These are phyloP conservation scores for Myiotriccus ornatus DNA, from an alignment of 2,797 vertebrate species.

Conservation along the genomic window DNA sequence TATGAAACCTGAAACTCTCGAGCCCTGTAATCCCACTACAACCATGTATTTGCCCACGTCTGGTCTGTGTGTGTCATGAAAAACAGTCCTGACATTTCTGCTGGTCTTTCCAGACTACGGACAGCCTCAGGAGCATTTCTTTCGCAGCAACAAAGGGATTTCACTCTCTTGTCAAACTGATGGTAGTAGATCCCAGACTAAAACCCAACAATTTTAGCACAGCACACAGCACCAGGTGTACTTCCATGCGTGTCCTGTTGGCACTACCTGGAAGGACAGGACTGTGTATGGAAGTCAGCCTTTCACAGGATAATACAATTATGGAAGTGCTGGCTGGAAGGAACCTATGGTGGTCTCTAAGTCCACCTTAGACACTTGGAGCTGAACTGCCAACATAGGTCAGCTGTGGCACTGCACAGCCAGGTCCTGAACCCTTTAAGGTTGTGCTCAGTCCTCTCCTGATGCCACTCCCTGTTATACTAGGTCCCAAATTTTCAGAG, in stretches of 20 bases:
- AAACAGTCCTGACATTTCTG: background rate
- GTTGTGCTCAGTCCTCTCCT: background rate
- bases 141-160: background rate
- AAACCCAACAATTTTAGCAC: background rate
- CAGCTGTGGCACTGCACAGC: background rate
- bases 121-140: background rate
- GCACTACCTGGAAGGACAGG: background rate
- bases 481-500: background rate
- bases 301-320: background rate
- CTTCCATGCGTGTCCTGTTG: background rate
- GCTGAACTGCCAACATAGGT: background rate
- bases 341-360: background rate
- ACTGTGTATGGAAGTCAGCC: accelerated
- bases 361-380: background rate
- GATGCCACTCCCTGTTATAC: background rate
- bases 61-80: background rate
- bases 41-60: background rate
- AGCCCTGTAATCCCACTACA: background rate
- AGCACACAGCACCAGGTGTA: background rate
- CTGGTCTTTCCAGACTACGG: background rate
- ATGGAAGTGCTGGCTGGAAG: background rate
- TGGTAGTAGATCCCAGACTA: background rate
- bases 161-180: background rate
- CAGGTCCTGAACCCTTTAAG: background rate
- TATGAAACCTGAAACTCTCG: background rate